phyloP scores from a whole-genome alignment of 2,797 vertebrate genomes.

The Pterois miles region DNA sequence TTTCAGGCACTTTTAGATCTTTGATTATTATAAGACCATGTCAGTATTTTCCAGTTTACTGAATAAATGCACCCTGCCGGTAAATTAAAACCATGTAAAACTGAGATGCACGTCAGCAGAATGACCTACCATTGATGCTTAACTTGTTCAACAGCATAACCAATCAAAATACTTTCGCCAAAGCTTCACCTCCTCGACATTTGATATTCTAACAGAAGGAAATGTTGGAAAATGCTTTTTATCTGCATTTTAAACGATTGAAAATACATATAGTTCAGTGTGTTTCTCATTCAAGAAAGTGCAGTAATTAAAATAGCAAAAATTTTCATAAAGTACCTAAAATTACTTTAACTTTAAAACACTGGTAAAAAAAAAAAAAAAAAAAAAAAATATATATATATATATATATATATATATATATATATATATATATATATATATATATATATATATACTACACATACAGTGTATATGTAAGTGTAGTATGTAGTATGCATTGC shows the following conservation, averaged over 20 bases:
- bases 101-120: background rate
- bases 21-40: background rate
- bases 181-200: background rate
- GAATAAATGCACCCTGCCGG: background rate
- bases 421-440: too few relatives aligned
- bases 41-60: slow-evolving; percentile 17
- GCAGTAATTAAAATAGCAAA: background rate
- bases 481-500: too few relatives aligned
- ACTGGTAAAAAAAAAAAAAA: too few relatives aligned
- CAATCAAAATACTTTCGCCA: background rate
- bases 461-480: too few relatives aligned
- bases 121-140: background rate
- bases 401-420: too few relatives aligned
- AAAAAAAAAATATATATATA: too few relatives aligned
- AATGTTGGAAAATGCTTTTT: background rate
- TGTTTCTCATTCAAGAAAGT: background rate
- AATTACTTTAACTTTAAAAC: too few relatives aligned
- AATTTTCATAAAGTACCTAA: background rate
- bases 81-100: slow-evolving; percentile 10
- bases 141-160: background rate
- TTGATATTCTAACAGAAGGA: background rate
- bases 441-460: too few relatives aligned
- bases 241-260: background rate
- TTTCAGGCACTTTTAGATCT: background rate
- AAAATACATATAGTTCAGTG: background rate